Evolutionary conservation across 2,888 invertebrate genomes (phyloP).

Genomic region (Zygothrica quintamaculata): DNA sequence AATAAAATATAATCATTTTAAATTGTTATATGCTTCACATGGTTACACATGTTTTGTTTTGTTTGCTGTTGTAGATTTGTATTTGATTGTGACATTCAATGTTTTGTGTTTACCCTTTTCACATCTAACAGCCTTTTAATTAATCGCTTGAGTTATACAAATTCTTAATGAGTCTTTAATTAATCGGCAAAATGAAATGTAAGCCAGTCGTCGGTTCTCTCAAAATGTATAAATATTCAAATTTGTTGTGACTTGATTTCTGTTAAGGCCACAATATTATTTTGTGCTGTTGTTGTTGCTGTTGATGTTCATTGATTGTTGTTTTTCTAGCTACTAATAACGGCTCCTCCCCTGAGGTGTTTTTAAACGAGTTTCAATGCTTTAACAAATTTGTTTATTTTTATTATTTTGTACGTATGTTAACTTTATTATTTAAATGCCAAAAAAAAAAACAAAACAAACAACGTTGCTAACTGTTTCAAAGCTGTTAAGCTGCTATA

Average conservation of each 20-base stretch:
- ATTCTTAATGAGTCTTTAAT: conserved; percentile 81
- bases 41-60: conserved; percentile 39
- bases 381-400: conserved; percentile 51
- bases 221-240: conserved; percentile 48
- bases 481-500: too few relatives aligned
- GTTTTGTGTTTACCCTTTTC: conserved; percentile 41
- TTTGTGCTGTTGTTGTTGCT: too few relatives aligned
- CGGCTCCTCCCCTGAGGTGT: conserved; percentile 77
- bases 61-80: conserved; percentile 25
- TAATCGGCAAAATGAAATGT: conserved; percentile 69
- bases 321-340: conserved; percentile 20
- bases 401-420: conserved; percentile 27
- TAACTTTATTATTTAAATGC: conserved; percentile 50
- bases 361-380: conserved; percentile 70
- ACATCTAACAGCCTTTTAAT: conserved; percentile 71
- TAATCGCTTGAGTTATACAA: conserved; percentile 70
- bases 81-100: conserved; percentile 9
- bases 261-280: conserved; percentile 49
- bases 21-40: conserved; percentile 32
- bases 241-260: conserved; percentile 70
- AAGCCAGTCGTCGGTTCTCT: conserved; percentile 41
- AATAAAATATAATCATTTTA: conserved; percentile 32
- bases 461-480: conserved; percentile 42
- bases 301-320: conserved; percentile 1
- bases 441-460: conserved; percentile 47